phyloP scores from a whole-genome alignment of 1,140 invertebrate species.

The Drosophila arawakana region DNA sequence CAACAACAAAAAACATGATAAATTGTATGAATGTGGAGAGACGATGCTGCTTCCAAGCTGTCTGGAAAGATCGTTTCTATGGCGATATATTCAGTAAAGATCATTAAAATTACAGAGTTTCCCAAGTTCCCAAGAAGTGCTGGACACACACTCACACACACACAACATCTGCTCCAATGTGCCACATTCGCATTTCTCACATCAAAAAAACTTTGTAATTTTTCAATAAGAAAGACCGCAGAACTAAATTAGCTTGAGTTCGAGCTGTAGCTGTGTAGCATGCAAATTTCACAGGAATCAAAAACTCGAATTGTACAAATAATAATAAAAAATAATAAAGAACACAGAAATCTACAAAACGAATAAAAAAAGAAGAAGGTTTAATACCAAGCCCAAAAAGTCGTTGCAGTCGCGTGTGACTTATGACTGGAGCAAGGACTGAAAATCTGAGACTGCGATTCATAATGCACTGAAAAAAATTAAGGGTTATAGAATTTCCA shows the following conservation, averaged over 20 bases:
- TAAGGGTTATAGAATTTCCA: too few relatives aligned
- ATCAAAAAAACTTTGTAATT: slow-evolving; percentile 67
- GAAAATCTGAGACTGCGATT: slow-evolving; percentile 21
- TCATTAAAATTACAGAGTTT: slow-evolving; percentile 79
- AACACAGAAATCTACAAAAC: slow-evolving; percentile 6
- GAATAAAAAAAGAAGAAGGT: slow-evolving; percentile 1
- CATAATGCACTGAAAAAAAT: too few relatives aligned
- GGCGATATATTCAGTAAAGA: slow-evolving; percentile 69
- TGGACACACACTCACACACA: slow-evolving; percentile 4
- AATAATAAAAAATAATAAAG: slow-evolving; percentile 70
- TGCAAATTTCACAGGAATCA: slow-evolving; percentile 82
- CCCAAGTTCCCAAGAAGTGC: slow-evolving; percentile 66
- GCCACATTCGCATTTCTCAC: slow-evolving; percentile 16
- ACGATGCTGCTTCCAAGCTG: slow-evolving; percentile 70
- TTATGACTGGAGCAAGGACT: slow-evolving; percentile 45
- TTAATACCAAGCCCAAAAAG: slow-evolving; percentile 37
- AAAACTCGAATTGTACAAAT: slow-evolving; percentile 68
- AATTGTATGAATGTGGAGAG: slow-evolving; percentile 54
- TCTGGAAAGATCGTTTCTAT: slow-evolving; percentile 62
- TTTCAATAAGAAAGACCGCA: slow-evolving; percentile 69
- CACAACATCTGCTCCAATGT: slow-evolving; percentile 33
- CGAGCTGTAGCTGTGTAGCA: slow-evolving; percentile 33
- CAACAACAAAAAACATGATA: slow-evolving; percentile 58
- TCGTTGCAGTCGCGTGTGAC: slow-evolving; percentile 57
- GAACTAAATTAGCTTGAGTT: slow-evolving; percentile 75